Evolutionary conservation across 2,888 invertebrate species (phyloP), one percentile per base, ranked within the genome.

Genomic region (Mystacides longicornis): DNA sequence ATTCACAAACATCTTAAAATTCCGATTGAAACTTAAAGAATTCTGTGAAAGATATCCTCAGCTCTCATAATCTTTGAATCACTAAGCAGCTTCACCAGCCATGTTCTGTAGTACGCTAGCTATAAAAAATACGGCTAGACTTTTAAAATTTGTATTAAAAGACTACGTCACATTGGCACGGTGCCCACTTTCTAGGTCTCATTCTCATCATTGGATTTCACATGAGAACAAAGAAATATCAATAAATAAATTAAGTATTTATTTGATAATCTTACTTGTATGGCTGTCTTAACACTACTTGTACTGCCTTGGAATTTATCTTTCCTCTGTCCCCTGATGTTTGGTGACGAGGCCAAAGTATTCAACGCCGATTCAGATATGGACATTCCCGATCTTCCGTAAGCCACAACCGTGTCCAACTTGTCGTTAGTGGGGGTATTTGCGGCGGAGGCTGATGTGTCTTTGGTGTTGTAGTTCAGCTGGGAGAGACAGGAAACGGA

Each of bases 311-410:
- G 68, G 16, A 77, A 66, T 2, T 72, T 72, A 54, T 72, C 72
- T 45, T 70, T 71, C 56, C 72, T 78, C 63, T 70, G 78, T 52
- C 49, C 66, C 63, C 56, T 53, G 23, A 57, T 65, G 46, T 55
- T 65, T 5, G 69, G 71, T 0, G 80, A 77, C 4, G 50, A 49
- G 31, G 81, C 77, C 52, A 92, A 74, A 51, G 86, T 85, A 71
- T 93, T 86, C 60, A 93, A 73, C 20, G 93, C 93, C 1, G 92
- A 91, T 72, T 94, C 93, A 2, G 93, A 93, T 62, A 89, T 91
- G 3, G 92, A 93, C 73, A 90, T 87, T 63, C 84, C 82, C 55
- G 78, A 72, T 1, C 79, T 74, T 66, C 74, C 73, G 63, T 69
- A 71, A 60, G 73, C 62, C 7, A 50, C 45, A 9, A 46, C 18